A percentile compares a stretch with the other conserved stretches of the same genome.
Conservation (phyloP, 2,113 vertebrate species). For the Perca fluviatilis region DNA sequence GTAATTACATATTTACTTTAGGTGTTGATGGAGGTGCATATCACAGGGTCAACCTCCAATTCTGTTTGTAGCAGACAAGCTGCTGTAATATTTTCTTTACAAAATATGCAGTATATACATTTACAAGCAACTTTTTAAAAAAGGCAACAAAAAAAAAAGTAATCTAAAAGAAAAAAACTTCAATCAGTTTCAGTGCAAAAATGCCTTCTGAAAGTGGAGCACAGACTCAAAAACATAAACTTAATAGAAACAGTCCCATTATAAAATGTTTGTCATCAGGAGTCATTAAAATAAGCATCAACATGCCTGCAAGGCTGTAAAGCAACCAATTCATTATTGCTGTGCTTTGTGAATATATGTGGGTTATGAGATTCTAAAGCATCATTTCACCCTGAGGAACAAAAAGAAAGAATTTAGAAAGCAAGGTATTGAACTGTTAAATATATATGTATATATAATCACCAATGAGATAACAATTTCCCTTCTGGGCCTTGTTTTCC, state of each 20-base stretch:
- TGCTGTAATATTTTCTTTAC: slow-evolving; percentile 69
- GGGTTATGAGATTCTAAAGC: slow-evolving; percentile 74
- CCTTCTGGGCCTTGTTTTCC: slow-evolving; percentile 1
- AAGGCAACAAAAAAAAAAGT: slow-evolving; percentile 32
- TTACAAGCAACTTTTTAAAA: slow-evolving; percentile 73
- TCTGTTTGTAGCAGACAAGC: slow-evolving; percentile 57
- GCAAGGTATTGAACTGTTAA: slow-evolving; percentile 41
- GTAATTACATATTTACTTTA: slow-evolving; percentile 66
- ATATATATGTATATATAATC: slow-evolving; percentile 41
- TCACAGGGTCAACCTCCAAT: slow-evolving; percentile 46
- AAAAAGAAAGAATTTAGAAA: slow-evolving; percentile 67
- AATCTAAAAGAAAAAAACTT: slow-evolving; percentile 31
- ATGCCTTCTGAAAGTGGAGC: slow-evolving; percentile 59
- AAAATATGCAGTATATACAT: slow-evolving; percentile 83
- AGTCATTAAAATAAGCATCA: slow-evolving; percentile 32
- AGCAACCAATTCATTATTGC: slow-evolving; percentile 80
- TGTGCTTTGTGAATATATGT: slow-evolving; percentile 64
- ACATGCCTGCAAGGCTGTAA: slow-evolving; percentile 46
- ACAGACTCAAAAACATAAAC: slow-evolving; percentile 47
- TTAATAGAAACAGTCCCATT: slow-evolving; percentile 54
- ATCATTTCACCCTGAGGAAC: slow-evolving; percentile 81
- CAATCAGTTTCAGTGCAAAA: slow-evolving; percentile 80
- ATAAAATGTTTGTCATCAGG: slow-evolving; percentile 55
- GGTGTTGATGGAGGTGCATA: slow-evolving; percentile 41
- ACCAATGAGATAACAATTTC: slow-evolving; percentile 1